Evolutionary conservation across 1,140 invertebrate genomes (phyloP).

Genomic region (Philopotamus ludificatus): DNA sequence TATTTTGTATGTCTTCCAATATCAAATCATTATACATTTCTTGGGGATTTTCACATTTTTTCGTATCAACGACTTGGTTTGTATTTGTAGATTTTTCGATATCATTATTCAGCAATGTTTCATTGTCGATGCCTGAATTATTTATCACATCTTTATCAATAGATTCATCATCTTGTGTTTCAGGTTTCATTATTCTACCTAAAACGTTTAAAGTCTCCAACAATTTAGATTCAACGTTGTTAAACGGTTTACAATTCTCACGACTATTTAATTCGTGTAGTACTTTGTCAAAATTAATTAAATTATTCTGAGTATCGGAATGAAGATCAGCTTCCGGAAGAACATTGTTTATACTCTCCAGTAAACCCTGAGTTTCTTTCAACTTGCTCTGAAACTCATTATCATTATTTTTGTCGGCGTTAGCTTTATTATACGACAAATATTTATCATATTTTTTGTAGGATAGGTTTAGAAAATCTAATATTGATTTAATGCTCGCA

Average conservation of each 20-base stretch:
- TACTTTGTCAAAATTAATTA: neutral
- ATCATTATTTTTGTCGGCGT: neutral
- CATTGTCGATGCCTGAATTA: constrained; percentile 48
- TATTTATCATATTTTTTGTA: neutral
- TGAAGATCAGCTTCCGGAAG: neutral
- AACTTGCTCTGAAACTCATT: constrained; percentile 12
- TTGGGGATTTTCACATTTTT: too few species aligned
- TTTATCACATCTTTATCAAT: constrained; percentile 35
- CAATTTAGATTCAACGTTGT: constrained; percentile 22
- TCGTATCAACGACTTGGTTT: too few species aligned
- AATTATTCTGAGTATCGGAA: neutral
- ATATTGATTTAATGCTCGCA: constrained; percentile 2
- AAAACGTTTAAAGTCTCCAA: constrained; percentile 22
- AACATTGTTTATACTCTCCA: constrained; percentile 16
- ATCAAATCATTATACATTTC: constrained; percentile 51
- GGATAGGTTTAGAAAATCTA: constrained; percentile 9
- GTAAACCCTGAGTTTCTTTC: constrained; percentile 17
- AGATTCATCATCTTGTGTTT: neutral
- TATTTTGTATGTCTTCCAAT: constrained; percentile 52
- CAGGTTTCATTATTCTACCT: constrained; percentile 10
- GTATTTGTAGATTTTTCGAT: too few species aligned
- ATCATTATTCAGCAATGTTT: too few species aligned
- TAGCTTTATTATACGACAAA: neutral
- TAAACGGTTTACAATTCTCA: constrained; percentile 5
- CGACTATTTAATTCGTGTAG: constrained; percentile 4